These are phyloP conservation scores for Ciona savignyi DNA, from an alignment of 23 tunicate species.

Conservation along the genomic window DNA sequence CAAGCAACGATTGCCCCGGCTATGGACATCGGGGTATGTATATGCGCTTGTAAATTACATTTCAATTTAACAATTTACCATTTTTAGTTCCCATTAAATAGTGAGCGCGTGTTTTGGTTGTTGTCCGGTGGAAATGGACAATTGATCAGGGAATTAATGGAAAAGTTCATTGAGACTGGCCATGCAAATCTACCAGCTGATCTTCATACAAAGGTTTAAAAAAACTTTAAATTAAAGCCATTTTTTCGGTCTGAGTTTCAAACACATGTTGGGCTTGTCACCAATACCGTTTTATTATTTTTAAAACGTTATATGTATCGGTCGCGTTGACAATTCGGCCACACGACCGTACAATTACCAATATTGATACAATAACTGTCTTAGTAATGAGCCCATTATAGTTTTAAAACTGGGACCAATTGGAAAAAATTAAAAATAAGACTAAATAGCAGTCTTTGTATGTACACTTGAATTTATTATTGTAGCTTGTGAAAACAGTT, in stretches of 20 bases:
- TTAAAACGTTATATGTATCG: too few relatives aligned
- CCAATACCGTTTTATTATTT: too few relatives aligned
- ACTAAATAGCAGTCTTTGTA: neutral
- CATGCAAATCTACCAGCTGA: slow-evolving; percentile 22
- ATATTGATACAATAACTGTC: too few relatives aligned
- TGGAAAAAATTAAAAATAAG: neutral
- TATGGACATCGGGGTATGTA: slow-evolving; percentile 52
- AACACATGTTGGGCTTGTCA: neutral
- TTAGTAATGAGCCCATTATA: too few relatives aligned
- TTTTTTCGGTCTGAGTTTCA: neutral
- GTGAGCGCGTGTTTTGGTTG: slow-evolving; percentile 51
- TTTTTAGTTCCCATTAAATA: slow-evolving; percentile 40
- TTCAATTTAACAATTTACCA: neutral
- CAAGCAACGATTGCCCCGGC: slow-evolving; percentile 49
- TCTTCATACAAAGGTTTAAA: slow-evolving; percentile 18
- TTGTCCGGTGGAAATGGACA: slow-evolving; percentile 7
- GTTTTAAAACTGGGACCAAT: too few relatives aligned
- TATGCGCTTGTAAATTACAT: neutral
- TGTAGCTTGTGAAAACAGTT: slow-evolving; percentile 5
- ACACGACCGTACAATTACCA: too few relatives aligned
- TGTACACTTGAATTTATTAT: neutral
- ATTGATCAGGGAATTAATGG: slow-evolving; percentile 17
- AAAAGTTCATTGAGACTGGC: slow-evolving; percentile 16
- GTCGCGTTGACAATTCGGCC: too few relatives aligned
- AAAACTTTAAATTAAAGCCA: neutral